These are phyloP conservation scores for Sorex araneus DNA, from an alignment of 2,113 vertebrate species.

Conservation along the genomic window DNA sequence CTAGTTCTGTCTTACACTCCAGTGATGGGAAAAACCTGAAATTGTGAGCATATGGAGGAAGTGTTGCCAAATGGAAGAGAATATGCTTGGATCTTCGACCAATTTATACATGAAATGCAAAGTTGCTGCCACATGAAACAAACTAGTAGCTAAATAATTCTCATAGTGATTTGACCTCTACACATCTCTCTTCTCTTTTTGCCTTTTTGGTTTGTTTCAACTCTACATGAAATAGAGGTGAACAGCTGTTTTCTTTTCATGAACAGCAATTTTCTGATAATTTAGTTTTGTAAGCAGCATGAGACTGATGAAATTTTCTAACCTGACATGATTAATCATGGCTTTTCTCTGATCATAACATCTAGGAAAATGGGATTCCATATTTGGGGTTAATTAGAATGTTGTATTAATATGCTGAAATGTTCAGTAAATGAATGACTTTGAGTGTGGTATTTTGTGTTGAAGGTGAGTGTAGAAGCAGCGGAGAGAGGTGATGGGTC, in stretches of 20 bases:
- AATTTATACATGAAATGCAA: constrained; percentile 2
- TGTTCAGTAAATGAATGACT: constrained; percentile 24
- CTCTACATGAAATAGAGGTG: neutral
- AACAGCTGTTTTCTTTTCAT: constrained; percentile 32
- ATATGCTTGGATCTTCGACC: neutral
- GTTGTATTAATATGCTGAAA: constrained; percentile 32
- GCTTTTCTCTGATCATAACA: constrained; percentile 56
- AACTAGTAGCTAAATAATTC: constrained; percentile 55
- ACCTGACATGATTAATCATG: constrained; percentile 53
- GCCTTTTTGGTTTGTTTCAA: neutral
- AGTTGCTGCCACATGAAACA: neutral
- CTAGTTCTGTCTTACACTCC: neutral
- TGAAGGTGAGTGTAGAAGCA: neutral
- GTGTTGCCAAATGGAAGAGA: neutral
- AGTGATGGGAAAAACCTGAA: neutral
- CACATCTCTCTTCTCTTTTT: constrained; percentile 29
- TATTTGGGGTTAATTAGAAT: constrained; percentile 61
- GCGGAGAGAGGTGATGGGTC: neutral
- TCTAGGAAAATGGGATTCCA: neutral
- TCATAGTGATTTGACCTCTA: neutral
- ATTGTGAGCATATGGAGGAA: neutral
- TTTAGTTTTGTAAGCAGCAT: constrained; percentile 6
- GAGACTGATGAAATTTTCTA: constrained; percentile 27
- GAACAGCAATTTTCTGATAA: neutral
- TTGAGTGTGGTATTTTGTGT: constrained; percentile 37